Evolutionary conservation across 1,140 invertebrate genomes (phyloP).

Genomic region (Aethina tumida): DNA sequence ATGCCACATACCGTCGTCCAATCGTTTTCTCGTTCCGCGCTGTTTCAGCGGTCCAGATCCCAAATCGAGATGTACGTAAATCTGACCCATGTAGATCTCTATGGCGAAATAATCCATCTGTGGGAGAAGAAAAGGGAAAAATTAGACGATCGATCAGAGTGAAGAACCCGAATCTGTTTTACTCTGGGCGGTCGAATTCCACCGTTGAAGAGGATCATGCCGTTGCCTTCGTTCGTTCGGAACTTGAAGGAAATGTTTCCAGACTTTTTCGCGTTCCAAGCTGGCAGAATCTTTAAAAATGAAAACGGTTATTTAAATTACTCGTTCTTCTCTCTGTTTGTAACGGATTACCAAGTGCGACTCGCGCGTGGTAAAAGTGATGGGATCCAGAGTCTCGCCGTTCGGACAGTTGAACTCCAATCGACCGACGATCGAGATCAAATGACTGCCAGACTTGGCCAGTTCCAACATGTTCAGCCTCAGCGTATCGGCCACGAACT

Average conservation of each 20-base stretch:
- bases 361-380: constrained; percentile 83
- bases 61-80: constrained; percentile 84
- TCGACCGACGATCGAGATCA: constrained; percentile 79
- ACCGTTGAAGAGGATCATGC: constrained; percentile 85
- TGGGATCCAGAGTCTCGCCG: constrained; percentile 74
- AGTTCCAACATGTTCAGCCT: constrained; percentile 82
- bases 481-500: constrained; percentile 82
- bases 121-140: constrained; percentile 21
- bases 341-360: constrained; percentile 67
- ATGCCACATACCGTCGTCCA: constrained; percentile 90
- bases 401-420: constrained; percentile 84
- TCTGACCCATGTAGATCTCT: constrained; percentile 85
- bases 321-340: neutral
- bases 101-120: constrained; percentile 87
- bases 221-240: constrained; percentile 88
- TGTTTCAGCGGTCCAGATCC: constrained; percentile 85
- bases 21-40: constrained; percentile 64
- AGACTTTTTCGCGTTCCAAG: constrained; percentile 77
- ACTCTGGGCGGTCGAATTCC: constrained; percentile 65
- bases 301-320: neutral
- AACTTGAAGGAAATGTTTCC: constrained; percentile 89
- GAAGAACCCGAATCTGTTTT: constrained; percentile 42
- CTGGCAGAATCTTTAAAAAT: constrained; percentile 62
- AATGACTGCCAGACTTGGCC: constrained; percentile 70
- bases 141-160: too few relatives aligned